These are phyloP conservation scores for Hirtodrosophila cameraria DNA, from an alignment of 2,888 invertebrate genomes.

Conservation along the genomic window DNA sequence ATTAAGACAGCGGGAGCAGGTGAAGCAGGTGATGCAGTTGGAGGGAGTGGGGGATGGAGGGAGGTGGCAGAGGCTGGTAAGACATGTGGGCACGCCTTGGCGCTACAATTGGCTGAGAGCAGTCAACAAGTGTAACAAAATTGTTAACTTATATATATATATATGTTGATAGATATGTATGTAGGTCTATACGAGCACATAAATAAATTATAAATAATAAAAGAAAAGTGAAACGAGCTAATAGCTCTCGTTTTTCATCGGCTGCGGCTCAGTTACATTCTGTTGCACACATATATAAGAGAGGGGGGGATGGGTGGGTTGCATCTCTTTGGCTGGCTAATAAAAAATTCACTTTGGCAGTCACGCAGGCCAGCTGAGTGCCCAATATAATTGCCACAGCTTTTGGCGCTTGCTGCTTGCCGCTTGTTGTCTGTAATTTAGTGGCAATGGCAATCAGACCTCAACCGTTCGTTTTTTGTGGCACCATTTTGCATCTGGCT, in stretches of 20 bases:
- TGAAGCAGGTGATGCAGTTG: conserved; percentile 9
- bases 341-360: conserved; percentile 67
- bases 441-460: conserved; percentile 74
- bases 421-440: conserved; percentile 52
- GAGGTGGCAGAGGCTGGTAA: conserved; percentile 3
- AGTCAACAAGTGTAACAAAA: conserved; percentile 60
- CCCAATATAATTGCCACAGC: conserved; percentile 53
- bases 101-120: conserved; percentile 47
- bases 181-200: conserved; percentile 13
- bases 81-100: conserved; percentile 56
- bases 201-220: conserved; percentile 67
- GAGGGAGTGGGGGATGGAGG: not conserved
- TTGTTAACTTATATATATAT: conserved; percentile 28
- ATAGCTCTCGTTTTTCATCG: conserved; percentile 78
- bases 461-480: conserved; percentile 63
- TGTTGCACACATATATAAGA: conserved; percentile 61
- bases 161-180: no score
- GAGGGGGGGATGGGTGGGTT: not conserved
- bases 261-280: conserved; percentile 66
- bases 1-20: conserved; percentile 50
- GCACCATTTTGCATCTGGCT: conserved; percentile 60
- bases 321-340: conserved; percentile 54
- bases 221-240: conserved; percentile 78
- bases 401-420: conserved; percentile 30
- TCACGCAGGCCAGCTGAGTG: conserved; percentile 51